Percentiles rank a stretch among this genome's conserved stretches.
phyloP scores from a whole-genome alignment of 2,113 vertebrate genomes.

The Plecturocebus donacophilus region DNA sequence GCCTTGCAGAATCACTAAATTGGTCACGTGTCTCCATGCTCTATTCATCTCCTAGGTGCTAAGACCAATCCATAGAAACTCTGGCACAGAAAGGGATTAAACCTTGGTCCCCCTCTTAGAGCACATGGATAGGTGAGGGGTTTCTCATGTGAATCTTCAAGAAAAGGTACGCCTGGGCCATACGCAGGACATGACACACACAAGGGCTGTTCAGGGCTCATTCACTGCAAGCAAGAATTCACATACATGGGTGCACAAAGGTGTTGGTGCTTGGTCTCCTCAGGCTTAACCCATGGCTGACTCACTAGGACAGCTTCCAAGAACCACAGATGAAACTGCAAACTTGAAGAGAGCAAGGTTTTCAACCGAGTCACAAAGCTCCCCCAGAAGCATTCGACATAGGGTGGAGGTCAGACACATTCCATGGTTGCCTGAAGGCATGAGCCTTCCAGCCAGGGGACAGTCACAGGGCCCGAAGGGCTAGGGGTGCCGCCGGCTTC shows the following conservation, averaged over 20 bases:
- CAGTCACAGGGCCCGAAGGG: not conserved
- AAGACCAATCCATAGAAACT: not conserved
- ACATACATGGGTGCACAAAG: not conserved
- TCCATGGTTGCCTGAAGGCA: not conserved
- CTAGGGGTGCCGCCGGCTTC: not conserved
- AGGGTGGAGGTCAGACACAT: not conserved
- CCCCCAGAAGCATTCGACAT: not conserved
- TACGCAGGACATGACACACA: not conserved
- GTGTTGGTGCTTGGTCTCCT: not conserved
- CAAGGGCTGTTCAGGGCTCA: not conserved
- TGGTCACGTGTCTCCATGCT: not conserved
- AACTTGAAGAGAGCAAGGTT: not conserved
- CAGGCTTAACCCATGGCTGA: not conserved
- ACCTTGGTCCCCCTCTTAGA: not conserved
- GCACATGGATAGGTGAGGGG: not conserved
- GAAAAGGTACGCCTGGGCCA: not conserved
- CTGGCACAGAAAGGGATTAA: not conserved
- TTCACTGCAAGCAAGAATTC: not conserved
- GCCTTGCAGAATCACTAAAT: not conserved
- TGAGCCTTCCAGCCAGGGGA: not conserved
- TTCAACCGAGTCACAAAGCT: conserved; percentile 4
- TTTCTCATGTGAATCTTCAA: not conserved
- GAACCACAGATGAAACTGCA: not conserved
- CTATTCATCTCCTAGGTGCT: not conserved
- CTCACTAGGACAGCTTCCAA: not conserved